Evolutionary conservation across 2,888 invertebrate species (phyloP).

Genomic region (Marasmarcha lunaedactyla): DNA sequence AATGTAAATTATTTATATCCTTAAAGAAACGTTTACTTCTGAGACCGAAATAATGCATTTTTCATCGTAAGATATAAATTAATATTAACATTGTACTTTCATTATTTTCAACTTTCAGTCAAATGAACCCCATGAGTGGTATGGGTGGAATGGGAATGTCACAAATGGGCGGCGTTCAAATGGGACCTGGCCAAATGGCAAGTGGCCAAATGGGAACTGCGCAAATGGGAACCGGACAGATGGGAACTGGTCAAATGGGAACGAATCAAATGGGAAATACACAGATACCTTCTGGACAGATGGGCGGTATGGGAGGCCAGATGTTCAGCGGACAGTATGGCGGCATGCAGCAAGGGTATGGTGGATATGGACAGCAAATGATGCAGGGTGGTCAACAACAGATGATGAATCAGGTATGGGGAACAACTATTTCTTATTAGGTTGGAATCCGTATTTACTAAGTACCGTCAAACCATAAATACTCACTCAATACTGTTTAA

Average conservation of each 20-base stretch:
- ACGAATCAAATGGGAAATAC: constrained; percentile 45
- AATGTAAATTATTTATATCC: no score
- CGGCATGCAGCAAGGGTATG: constrained; percentile 72
- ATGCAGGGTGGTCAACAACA: constrained; percentile 66
- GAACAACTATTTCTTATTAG: no score
- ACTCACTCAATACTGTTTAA: no score
- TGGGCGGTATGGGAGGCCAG: constrained; percentile 61
- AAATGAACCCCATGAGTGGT: constrained; percentile 59
- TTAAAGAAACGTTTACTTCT: no score
- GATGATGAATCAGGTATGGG: constrained; percentile 62
- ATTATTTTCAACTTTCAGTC: no score
- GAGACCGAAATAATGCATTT: no score
- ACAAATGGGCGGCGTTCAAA: constrained; percentile 50
- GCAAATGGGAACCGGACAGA: constrained; percentile 47
- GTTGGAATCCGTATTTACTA: not conserved
- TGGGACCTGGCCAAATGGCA: constrained; percentile 42
- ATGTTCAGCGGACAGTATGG: constrained; percentile 74
- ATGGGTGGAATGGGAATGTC: constrained; percentile 55
- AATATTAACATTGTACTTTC: no score
- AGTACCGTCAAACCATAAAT: no score
- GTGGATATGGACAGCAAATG: constrained; percentile 59
- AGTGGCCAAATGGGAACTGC: constrained; percentile 43
- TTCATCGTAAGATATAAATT: no score
- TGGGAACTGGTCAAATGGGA: constrained; percentile 44
- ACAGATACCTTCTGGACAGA: constrained; percentile 53